Base-by-base conservation (phyloP, 2,113 vertebrate species). In the Channa maculata region DNA sequence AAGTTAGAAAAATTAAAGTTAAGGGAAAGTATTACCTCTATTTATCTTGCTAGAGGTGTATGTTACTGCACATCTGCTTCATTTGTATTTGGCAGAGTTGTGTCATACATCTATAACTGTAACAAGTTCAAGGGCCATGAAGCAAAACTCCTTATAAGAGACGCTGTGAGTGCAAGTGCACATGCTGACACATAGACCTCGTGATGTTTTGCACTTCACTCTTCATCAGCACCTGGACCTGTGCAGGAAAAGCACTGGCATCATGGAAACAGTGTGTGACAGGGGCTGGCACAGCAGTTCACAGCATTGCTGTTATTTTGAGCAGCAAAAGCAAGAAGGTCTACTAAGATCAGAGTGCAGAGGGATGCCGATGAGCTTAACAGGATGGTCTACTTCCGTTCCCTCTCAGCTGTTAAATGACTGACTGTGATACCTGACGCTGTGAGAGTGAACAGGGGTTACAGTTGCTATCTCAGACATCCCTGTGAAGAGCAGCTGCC, bases 401-500 rank as follows among this genome's bases (percentile, higher is more conserved):
- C 85, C 75, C 83, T 60, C 63, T 80, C 41, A 7, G 68, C 72
- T 77, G 87, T 79, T 88, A 80, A 85, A 80, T 80, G 82, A 67
- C 59, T 38, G 66, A 60, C 61, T 74, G 79, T 88, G 91, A 91
- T 86, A 93, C 91, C 86, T 81, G 78, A 91, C 3, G 83, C 89
- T 78, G 61, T 74, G 82, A 85, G 88, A 83, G 86, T 55, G 83
- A 65, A 77, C 83, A 48, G 65, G 73, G 87, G 86, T 84, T 86
- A 86, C 79, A 77, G 84, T 83, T 86, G 88, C 89, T 81, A 88
- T 91, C 83, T 72, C 84, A 75, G 88, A 86, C 79, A 87, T 89
- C 79, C 79, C 86, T 90, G 86, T 85, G 88, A 85, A 73, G 78
- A 90, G 87, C 91, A 93, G 92, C 92, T 92, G 92, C 78, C 77